These are phyloP conservation scores for Atta colombica DNA, from an alignment of 1,140 invertebrate genomes.

Conservation along the genomic window DNA sequence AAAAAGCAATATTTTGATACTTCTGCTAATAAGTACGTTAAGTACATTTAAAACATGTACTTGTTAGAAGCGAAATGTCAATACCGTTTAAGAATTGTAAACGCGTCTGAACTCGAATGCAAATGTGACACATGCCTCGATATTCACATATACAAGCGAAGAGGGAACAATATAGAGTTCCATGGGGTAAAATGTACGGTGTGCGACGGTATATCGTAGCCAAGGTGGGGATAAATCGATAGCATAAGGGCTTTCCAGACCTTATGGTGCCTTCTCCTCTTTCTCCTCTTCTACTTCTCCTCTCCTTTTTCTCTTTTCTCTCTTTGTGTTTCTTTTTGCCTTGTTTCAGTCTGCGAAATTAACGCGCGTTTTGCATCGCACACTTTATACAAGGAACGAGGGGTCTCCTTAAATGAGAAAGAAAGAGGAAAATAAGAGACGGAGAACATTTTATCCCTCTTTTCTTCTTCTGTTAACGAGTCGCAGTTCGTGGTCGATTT, in stretches of 20 bases:
- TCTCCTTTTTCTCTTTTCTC: conserved; percentile 43
- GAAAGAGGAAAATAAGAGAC: neutral
- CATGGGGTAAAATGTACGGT: conserved; percentile 75
- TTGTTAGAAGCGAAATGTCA: conserved; percentile 22
- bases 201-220: conserved; percentile 73
- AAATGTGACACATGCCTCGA: conserved; percentile 53
- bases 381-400: conserved; percentile 27
- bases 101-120: neutral
- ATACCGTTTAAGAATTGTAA: conserved; percentile 27
- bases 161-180: conserved; percentile 78
- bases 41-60: neutral
- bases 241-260: conserved; percentile 82
- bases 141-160: conserved; percentile 49
- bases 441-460: neutral
- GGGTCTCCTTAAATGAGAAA: conserved; percentile 1
- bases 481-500: conserved; percentile 7
- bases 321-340: conserved; percentile 40
- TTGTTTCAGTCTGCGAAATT: conserved; percentile 70
- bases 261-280: conserved; percentile 81
- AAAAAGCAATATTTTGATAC: neutral
- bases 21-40: neutral
- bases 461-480: conserved; percentile 15
- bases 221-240: conserved; percentile 82
- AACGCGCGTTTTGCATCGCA: conserved; percentile 70
- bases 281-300: conserved; percentile 61